These are phyloP conservation scores for Harpalus rufipes DNA, from an alignment of 2,888 invertebrate species.

Conservation along the genomic window DNA sequence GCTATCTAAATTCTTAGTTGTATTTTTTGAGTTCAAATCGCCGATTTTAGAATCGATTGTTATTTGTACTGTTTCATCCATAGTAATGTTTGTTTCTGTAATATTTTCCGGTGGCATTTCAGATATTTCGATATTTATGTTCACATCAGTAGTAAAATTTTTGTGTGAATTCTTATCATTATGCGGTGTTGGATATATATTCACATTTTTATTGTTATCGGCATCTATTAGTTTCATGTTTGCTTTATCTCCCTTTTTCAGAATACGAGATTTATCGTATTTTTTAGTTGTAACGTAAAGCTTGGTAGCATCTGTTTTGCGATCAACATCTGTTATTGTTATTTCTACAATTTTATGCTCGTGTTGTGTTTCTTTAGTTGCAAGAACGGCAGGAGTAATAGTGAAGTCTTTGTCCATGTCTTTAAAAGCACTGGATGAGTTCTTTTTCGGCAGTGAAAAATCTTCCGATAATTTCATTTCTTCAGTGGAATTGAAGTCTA, in stretches of 20 bases:
- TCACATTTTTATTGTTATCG: slow-evolving; percentile 39
- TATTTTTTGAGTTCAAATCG: slow-evolving; percentile 76
- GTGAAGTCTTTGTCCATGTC: slow-evolving; percentile 61
- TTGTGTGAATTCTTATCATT: slow-evolving; percentile 47
- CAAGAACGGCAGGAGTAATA: not conserved
- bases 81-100: slow-evolving; percentile 39
- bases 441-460: slow-evolving; percentile 45
- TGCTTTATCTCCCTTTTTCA: slow-evolving; percentile 49
- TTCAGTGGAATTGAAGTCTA: slow-evolving; percentile 64
- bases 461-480: slow-evolving; percentile 53
- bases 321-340: slow-evolving; percentile 56
- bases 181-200: slow-evolving; percentile 36
- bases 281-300: slow-evolving; percentile 65
- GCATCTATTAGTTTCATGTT: slow-evolving; percentile 65
- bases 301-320: slow-evolving; percentile 56
- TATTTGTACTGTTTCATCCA: slow-evolving; percentile 48
- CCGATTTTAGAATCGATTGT: slow-evolving; percentile 77
- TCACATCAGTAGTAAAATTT: slow-evolving; percentile 49
- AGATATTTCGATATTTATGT: slow-evolving; percentile 59
- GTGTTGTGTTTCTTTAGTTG: slow-evolving; percentile 17
- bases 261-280: slow-evolving; percentile 60
- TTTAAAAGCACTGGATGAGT: slow-evolving; percentile 47
- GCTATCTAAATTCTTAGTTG: slow-evolving; percentile 65
- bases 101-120: slow-evolving; percentile 60
- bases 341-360: slow-evolving; percentile 64